Evolutionary conservation across 2,113 vertebrate genomes (phyloP), one percentile per base, ranked within the genome.

Genomic region (Epinephelus lanceolatus): DNA sequence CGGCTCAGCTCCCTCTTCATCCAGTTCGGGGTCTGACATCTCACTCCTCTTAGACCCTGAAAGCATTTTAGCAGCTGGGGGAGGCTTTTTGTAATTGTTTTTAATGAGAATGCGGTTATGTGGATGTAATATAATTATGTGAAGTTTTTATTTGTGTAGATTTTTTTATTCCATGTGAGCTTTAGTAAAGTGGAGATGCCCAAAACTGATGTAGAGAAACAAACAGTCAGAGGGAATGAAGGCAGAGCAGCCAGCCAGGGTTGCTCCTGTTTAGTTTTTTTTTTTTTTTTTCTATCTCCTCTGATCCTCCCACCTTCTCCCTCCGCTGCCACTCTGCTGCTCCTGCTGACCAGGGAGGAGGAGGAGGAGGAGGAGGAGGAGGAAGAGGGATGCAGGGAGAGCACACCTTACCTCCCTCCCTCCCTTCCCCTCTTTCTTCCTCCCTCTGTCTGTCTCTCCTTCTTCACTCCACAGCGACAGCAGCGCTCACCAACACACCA

Each of bases 331-430:
- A 76, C 68, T 79, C 72, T 71, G 59, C 87, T 86, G 66, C 82
- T 86, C 82, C 87, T 86, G 79, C 86, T 81, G 77, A 60, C 77
- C 27, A 59, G 21, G 37, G 82, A 63, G 81, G 83, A 78, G 78
- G 75, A 83, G 75, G 74, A 71, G 80, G 83, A 83, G 84, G 80
- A 83, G 77, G 77, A 88, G 79, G 84, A 90, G 74, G 77, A 69
- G 47, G 89, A 86, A 90, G 87, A 94, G 91, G 94, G 95, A 95
- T 95, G 93, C 93, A 91, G 94, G 89, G 84, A 78, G 85, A 91
- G 88, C 86, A 95, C 95, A 96, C 95, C 95, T 96, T 96, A 93
- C 93, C 91, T 90, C 91, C 94, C 92, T 89, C 90, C 93, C 92
- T 87, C 60, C 74, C 80, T 86, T 62, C 67, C 78, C 62, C 62